Percentiles rank a stretch among this genome's conserved stretches.
Evolutionary conservation across 1,140 invertebrate species (phyloP).

Genomic region (Papilio polyxenes): DNA sequence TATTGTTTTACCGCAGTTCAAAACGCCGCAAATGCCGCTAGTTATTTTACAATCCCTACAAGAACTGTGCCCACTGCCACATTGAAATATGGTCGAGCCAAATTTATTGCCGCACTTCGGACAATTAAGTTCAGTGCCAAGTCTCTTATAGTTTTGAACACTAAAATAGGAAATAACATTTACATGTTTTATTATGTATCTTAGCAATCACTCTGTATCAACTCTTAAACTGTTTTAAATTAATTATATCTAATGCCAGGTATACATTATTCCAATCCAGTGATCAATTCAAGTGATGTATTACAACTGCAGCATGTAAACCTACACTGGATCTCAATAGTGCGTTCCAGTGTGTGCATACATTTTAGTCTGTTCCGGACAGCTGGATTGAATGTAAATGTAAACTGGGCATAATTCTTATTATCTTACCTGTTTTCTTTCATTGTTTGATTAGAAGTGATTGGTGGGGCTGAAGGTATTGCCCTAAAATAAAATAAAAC

Average conservation of each 20-base stretch:
- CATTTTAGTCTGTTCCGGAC: too few relatives aligned
- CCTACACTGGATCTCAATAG: too few relatives aligned
- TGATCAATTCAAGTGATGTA: too few relatives aligned
- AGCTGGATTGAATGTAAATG: too few relatives aligned
- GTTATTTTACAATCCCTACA: slow-evolving; percentile 48
- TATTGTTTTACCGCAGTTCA: slow-evolving; percentile 43
- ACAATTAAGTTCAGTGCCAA: slow-evolving; percentile 42
- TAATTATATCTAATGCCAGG: too few relatives aligned
- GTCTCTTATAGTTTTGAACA: not conserved
- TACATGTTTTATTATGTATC: too few relatives aligned
- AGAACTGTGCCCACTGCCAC: slow-evolving; percentile 54
- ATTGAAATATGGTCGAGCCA: slow-evolving; percentile 53
- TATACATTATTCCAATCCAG: not conserved
- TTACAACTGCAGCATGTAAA: too few relatives aligned
- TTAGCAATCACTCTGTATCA: too few relatives aligned
- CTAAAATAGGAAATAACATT: not conserved
- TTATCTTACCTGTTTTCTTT: not conserved
- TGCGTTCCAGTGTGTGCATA: too few relatives aligned
- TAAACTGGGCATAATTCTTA: not conserved
- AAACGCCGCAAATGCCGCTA: slow-evolving; percentile 42
- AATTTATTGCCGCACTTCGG: slow-evolving; percentile 43
- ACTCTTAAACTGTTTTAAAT: too few relatives aligned
- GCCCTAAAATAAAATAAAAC: slow-evolving; percentile 3
- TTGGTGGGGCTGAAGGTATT: not conserved
- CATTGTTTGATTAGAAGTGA: not conserved